Conservation (phyloP, 2,888 invertebrate genomes). For the Scotopteryx bipunctaria region DNA sequence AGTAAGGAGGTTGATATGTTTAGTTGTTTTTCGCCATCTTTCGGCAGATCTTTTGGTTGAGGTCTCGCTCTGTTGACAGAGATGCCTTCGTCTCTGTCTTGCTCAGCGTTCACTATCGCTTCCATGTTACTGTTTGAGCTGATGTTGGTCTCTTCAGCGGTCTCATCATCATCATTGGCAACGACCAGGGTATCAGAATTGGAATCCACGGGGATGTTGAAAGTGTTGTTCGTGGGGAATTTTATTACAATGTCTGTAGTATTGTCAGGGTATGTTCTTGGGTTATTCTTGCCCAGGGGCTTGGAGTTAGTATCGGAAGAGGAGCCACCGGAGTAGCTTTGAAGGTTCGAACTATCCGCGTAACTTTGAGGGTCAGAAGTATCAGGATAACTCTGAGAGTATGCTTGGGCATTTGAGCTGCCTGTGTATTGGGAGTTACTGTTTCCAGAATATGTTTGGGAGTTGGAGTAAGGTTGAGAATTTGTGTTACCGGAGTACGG, state of each 20-base stretch:
- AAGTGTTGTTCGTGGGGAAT: slow-evolving; percentile 61
- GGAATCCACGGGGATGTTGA: slow-evolving; percentile 66
- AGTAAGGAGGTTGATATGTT: slow-evolving; percentile 76
- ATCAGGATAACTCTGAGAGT: slow-evolving; percentile 9
- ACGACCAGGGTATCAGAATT: slow-evolving; percentile 74
- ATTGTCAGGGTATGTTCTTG: slow-evolving; percentile 15
- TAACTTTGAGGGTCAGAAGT: slow-evolving; percentile 7
- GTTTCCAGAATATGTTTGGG: slow-evolving; percentile 14
- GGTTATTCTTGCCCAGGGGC: slow-evolving; percentile 1
- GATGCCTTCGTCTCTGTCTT: slow-evolving; percentile 66
- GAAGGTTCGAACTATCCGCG: slow-evolving; percentile 2
- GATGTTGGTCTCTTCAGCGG: slow-evolving; percentile 60
- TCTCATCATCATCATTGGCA: slow-evolving; percentile 58
- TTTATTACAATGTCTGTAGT: slow-evolving; percentile 56
- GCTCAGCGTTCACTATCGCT: slow-evolving; percentile 69
- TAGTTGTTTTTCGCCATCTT: slow-evolving; percentile 62
- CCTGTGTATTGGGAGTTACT: slow-evolving; percentile 13
- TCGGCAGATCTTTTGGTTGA: slow-evolving; percentile 49
- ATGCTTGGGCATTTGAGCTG: not conserved
- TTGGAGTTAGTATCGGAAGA: slow-evolving; percentile 5
- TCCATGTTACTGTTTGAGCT: slow-evolving; percentile 67
- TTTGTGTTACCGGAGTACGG: slow-evolving; percentile 45
- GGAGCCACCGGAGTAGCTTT: not conserved
- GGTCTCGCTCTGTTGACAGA: slow-evolving; percentile 58
- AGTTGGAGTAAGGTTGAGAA: slow-evolving; percentile 21